Conservation (phyloP, 1,140 invertebrate genomes). For the Euschistus heros region DNA sequence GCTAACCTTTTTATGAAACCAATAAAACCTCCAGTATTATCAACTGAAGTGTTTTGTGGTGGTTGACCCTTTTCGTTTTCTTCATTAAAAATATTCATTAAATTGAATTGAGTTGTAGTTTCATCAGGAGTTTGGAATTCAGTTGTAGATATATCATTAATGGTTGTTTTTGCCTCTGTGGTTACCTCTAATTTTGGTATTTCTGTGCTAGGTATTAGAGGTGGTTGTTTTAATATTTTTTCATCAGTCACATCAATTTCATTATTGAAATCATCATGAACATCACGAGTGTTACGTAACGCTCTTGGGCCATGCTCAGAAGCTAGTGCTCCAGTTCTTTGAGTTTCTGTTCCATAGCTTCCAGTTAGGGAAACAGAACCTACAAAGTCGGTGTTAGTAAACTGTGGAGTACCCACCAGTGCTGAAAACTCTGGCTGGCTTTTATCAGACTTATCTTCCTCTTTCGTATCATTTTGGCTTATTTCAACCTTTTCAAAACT, state of each 20-base stretch:
- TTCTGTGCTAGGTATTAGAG: background rate
- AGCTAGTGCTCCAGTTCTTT: slow-evolving; percentile 33
- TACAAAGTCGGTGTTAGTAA: slow-evolving; percentile 22
- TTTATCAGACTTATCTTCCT: slow-evolving; percentile 28
- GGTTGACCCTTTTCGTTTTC: slow-evolving; percentile 1
- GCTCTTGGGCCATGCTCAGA: slow-evolving; percentile 42
- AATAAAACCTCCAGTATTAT: slow-evolving; percentile 34
- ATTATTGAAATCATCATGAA: slow-evolving; percentile 23
- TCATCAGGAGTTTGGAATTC: slow-evolving; percentile 1
- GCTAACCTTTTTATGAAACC: slow-evolving; percentile 39
- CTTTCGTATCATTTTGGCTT: slow-evolving; percentile 6
- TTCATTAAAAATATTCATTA: slow-evolving; percentile 12
- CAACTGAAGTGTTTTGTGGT: slow-evolving; percentile 22
- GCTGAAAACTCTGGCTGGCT: slow-evolving; percentile 28
- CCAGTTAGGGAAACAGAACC: slow-evolving; percentile 25
- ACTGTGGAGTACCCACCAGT: slow-evolving; percentile 21
- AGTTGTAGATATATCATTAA: slow-evolving; percentile 16
- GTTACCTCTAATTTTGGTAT: slow-evolving; percentile 23
- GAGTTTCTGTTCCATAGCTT: slow-evolving; percentile 26
- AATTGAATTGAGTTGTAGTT: slow-evolving; percentile 13
- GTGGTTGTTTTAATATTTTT: slow-evolving; percentile 19
- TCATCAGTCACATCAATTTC: slow-evolving; percentile 26
- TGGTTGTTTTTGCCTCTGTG: slow-evolving; percentile 29
- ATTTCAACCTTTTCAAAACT: background rate
- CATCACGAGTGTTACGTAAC: slow-evolving; percentile 26